Evolutionary conservation across 2,113 vertebrate genomes (phyloP), one percentile per base, ranked within the genome.

Genomic region (Eulacestoma nigropectus): DNA sequence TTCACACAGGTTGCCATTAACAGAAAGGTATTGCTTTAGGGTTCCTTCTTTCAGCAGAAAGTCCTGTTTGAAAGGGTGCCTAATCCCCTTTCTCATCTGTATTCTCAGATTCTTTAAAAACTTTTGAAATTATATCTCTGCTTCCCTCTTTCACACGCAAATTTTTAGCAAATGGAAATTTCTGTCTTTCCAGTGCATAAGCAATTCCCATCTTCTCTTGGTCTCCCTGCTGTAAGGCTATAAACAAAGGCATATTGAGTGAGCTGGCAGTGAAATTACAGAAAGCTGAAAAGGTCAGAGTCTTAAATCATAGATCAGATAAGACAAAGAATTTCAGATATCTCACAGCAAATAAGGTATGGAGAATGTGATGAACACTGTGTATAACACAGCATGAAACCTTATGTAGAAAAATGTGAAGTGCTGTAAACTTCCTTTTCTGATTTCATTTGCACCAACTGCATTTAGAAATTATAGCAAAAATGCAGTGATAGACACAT

Each of bases 241-340:
- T 93, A 96, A 96, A 96, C 92, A 95, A 89, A 90, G 65, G 88
- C 82, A 84, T 77, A 84, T 59, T 88, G 92, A 93, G 57, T 84
- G 76, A 93, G 62, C 83, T 72, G 84, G 88, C 90, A 90, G 52
- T 84, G 80, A 93, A 93, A 93, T 92, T 89, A 95, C 73, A 79
- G 80, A 72, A 76, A 94, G 83, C 84, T 91, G 95, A 92, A 96
- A 97, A 97, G 96, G 96, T 97, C 96, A 97, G 77, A 84, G 68
- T 89, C 90, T 84, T 92, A 95, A 95, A 90, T 96, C 83, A 76
- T 82, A 77, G 80, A 96, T 95, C 88, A 94, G 88, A 93, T 94
- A 92, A 93, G 93, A 96, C 90, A 92, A 93, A 94, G 77, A 64
- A 92, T 87, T 93, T 89, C 80, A 84, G 73, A 84, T 93, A 81